These are phyloP conservation scores for Garrulus glandarius DNA, from an alignment of 2,797 vertebrate species.

Conservation along the genomic window DNA sequence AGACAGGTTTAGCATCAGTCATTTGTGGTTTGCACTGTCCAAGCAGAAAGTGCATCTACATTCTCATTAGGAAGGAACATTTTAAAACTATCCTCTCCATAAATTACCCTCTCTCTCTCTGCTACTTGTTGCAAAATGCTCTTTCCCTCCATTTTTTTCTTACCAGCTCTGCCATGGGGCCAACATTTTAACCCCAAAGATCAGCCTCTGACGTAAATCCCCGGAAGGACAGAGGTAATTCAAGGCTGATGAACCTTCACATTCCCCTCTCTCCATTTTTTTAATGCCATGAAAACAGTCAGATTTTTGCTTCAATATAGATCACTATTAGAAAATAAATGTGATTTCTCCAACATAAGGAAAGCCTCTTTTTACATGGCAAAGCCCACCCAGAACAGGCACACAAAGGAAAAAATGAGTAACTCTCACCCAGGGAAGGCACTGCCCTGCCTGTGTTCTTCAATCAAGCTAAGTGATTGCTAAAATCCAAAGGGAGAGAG, in stretches of 20 bases:
- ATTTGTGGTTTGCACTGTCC: not conserved
- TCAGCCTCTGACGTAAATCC: not conserved
- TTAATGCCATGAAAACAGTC: not conserved
- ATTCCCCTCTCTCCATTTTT: not conserved
- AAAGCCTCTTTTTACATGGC: not conserved
- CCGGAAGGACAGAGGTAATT: not conserved
- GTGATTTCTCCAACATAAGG: not conserved
- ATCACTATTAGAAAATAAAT: not conserved
- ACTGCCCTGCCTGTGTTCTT: not conserved
- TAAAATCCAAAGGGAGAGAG: not conserved
- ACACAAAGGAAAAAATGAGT: not conserved
- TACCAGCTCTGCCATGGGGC: not conserved
- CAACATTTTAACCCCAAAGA: slow-evolving; percentile 4
- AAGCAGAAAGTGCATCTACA: not conserved
- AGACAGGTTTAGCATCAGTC: not conserved
- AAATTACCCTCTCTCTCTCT: not conserved
- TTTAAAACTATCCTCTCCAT: not conserved
- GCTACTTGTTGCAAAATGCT: not conserved
- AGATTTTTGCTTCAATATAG: not conserved
- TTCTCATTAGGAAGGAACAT: not conserved
- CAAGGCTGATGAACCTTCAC: not conserved
- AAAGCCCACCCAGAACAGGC: not conserved
- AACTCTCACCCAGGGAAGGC: not conserved
- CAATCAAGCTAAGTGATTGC: not conserved
- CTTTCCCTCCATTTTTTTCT: not conserved